phyloP scores from a whole-genome alignment of 2,797 vertebrate species.

The Gorsachius magnificus region DNA sequence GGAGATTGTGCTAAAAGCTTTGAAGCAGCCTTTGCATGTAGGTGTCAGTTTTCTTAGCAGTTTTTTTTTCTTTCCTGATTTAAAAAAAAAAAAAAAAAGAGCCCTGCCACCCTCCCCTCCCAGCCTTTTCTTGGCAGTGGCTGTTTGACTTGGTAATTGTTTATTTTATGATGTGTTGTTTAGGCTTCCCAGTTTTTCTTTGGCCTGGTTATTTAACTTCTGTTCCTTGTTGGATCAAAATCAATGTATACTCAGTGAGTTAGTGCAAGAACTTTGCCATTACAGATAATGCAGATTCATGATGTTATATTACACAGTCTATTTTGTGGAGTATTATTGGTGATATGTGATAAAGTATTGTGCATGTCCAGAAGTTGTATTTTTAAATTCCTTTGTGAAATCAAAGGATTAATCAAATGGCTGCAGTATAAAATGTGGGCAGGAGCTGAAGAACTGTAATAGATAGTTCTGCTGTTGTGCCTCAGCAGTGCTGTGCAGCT shows the following conservation, averaged over 20 bases:
- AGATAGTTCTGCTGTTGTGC: background rate
- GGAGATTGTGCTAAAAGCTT: slow-evolving; percentile 21
- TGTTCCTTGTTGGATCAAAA: background rate
- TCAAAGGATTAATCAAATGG: background rate
- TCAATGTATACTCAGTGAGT: background rate
- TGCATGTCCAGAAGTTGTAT: background rate
- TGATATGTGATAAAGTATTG: background rate
- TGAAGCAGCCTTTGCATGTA: slow-evolving; percentile 20
- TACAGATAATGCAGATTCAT: background rate
- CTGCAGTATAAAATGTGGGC: background rate
- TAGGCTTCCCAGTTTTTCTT: slow-evolving; percentile 28
- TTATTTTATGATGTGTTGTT: slow-evolving; percentile 52
- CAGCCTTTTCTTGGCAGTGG: slow-evolving; percentile 27
- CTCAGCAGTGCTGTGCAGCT: background rate
- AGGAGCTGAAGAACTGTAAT: background rate
- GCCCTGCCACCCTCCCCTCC: background rate
- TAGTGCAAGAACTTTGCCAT: background rate
- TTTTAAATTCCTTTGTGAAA: background rate
- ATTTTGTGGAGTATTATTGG: background rate
- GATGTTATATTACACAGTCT: background rate
- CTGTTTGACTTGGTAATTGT: slow-evolving; percentile 37
- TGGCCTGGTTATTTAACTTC: background rate
- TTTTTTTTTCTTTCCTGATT: background rate
- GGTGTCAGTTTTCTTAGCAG: slow-evolving; percentile 62
- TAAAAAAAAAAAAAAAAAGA: background rate